Conservation (phyloP, 2,113 vertebrate species). For the Centropus bengalensis region DNA sequence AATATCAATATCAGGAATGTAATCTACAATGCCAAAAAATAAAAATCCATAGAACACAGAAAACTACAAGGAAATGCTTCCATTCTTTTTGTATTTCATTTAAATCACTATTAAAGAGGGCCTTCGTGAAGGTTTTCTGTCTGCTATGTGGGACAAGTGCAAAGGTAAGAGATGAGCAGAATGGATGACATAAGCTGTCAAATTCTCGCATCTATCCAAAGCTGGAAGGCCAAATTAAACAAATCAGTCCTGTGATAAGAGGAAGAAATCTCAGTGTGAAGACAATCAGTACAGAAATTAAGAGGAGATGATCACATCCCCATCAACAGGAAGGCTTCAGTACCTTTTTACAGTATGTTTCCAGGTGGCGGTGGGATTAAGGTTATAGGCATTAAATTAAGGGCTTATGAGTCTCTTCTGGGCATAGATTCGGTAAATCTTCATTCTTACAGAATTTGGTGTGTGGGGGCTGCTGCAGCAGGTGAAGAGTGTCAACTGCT, state of each 20-base stretch:
- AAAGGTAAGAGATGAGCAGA: background rate
- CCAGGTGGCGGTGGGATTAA: background rate
- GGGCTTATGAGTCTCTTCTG: background rate
- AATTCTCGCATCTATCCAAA: background rate
- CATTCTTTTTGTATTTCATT: background rate
- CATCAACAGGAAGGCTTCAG: background rate
- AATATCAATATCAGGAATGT: slow-evolving; percentile 15
- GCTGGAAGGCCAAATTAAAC: background rate
- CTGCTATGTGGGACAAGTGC: background rate
- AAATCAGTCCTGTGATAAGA: background rate
- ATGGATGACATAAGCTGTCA: background rate
- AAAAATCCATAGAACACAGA: background rate
- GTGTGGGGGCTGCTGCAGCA: background rate
- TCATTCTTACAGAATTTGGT: background rate
- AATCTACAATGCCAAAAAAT: background rate
- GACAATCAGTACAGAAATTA: background rate
- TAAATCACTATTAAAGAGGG: accelerated
- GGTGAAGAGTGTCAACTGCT: background rate
- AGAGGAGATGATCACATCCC: background rate
- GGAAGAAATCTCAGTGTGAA: background rate
- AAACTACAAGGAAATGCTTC: background rate
- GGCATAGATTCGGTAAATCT: background rate
- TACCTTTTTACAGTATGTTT: background rate
- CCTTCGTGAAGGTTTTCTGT: background rate
- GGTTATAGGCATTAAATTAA: background rate